phyloP scores from a whole-genome alignment of 2,797 vertebrate species.

The Otolemur crassicaudatus region DNA sequence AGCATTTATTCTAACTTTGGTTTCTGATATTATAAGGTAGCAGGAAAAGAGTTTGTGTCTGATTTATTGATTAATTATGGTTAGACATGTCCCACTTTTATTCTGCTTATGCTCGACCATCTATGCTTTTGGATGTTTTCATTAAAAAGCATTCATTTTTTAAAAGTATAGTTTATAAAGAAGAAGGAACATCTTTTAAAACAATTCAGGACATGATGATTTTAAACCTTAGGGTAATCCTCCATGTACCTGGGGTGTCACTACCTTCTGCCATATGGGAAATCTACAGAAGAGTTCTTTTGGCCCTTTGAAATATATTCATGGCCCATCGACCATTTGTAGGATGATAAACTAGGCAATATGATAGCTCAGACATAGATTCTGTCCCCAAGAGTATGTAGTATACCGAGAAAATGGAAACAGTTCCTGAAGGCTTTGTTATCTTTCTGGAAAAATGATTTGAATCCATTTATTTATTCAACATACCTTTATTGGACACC shows the following conservation, averaged over 20 bases:
- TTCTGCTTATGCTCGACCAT: constrained; percentile 40
- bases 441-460: constrained; percentile 37
- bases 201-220: constrained; percentile 66
- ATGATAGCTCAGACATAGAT: not conserved
- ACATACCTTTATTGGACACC: not conserved
- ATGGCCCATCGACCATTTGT: constrained; percentile 16
- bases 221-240: constrained; percentile 81
- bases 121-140: constrained; percentile 30
- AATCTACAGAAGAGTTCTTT: constrained; percentile 80
- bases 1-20: constrained; percentile 41
- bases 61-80: constrained; percentile 74
- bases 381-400: constrained; percentile 17
- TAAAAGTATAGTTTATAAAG: constrained; percentile 59
- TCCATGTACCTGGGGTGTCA: constrained; percentile 52
- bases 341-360: not conserved
- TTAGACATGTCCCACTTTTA: constrained; percentile 65
- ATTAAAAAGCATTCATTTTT: constrained; percentile 39
- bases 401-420: constrained; percentile 45
- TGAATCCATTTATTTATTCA: constrained; percentile 35
- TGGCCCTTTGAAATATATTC: constrained; percentile 78
- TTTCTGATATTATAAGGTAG: constrained; percentile 49
- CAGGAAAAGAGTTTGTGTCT: constrained; percentile 66
- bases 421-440: not conserved
- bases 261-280: constrained; percentile 81
- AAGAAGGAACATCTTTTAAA: constrained; percentile 72